Evolutionary conservation across 2,113 vertebrate genomes (phyloP).

Genomic region (Pelusios castaneus): DNA sequence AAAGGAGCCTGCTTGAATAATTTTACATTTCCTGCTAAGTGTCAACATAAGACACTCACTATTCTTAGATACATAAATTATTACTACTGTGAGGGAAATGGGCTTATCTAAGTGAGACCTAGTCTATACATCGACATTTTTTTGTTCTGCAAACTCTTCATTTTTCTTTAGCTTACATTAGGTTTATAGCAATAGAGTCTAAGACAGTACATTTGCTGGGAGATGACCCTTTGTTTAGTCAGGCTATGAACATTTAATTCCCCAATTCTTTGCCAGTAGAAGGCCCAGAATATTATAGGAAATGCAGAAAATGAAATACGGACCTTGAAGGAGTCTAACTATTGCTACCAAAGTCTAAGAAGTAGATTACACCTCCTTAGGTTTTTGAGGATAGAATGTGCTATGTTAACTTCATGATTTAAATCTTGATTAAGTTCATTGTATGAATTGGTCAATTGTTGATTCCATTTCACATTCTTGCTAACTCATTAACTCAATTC

Average conservation of each 20-base stretch:
- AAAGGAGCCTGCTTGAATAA: not conserved
- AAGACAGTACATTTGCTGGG: not conserved
- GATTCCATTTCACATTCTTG: not conserved
- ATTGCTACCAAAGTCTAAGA: too few relatives aligned
- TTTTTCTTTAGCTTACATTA: not conserved
- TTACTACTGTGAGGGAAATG: not conserved
- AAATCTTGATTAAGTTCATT: not conserved
- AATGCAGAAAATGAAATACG: not conserved
- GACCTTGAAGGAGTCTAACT: too few relatives aligned
- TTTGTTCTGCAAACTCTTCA: not conserved
- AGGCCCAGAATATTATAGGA: not conserved
- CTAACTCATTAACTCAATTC: not conserved
- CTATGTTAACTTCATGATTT: not conserved
- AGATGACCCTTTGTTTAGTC: not conserved
- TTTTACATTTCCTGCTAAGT: not conserved
- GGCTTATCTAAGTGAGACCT: not conserved
- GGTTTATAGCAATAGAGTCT: not conserved
- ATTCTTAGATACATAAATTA: not conserved
- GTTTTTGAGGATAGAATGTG: not conserved
- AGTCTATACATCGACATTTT: not conserved
- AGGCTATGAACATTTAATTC: not conserved
- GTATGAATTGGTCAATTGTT: not conserved
- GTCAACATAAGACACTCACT: not conserved
- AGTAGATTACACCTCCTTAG: not conserved
- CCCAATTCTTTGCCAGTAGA: not conserved